Evolutionary conservation across 2,888 invertebrate species (phyloP), one percentile per base, ranked within the genome.

Genomic region (Lathronympha strigana): DNA sequence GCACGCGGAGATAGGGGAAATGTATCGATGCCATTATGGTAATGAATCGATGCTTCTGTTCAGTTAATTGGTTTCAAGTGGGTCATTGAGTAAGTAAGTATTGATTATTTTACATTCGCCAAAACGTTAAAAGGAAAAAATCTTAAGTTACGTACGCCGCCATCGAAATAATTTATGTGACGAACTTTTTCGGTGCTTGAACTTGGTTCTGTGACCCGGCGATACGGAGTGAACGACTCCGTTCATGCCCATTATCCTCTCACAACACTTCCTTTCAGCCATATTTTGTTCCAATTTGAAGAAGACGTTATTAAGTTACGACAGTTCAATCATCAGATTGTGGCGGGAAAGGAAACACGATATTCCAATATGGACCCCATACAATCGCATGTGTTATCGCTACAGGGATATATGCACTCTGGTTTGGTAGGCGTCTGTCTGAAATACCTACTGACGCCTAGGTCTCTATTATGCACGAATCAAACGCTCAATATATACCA

Each of bases 241-340:
- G 79, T 87, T 90, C 82, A 88, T 86, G 84, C 74, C 86, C 86
- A 86, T 88, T 84, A 87, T 85, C 85, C 86, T 80, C 77, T 79
- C 80, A 85, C 87, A 86, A 84, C 73, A 76, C 84, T 82, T 88
- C 87, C 88, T 88, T 83, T 87, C 77, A 80, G 77, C 74, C 61
- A 70, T 62, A 69, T 64, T 64, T 64, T 60, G 38, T 64, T 45
- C 45, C 58, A 53, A 38, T 60, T 64, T 21, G 36, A 64, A 15
- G 43, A 57, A 66, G 66, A 54, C 54, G 61, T 47, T 54, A 63
- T 61, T 61, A 45, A 45, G 45, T 64, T 53, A 64, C 51, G 45
- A 66, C 60, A 47, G 66, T 66, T 66, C 66, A 66, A 66, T 66
- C 60, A 47, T 38, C 54, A 49, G 66, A 61, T 53, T 66, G 66